These are phyloP conservation scores for Benitochromis conjunctus DNA, from an alignment of 2,113 vertebrate species.

Conservation along the genomic window DNA sequence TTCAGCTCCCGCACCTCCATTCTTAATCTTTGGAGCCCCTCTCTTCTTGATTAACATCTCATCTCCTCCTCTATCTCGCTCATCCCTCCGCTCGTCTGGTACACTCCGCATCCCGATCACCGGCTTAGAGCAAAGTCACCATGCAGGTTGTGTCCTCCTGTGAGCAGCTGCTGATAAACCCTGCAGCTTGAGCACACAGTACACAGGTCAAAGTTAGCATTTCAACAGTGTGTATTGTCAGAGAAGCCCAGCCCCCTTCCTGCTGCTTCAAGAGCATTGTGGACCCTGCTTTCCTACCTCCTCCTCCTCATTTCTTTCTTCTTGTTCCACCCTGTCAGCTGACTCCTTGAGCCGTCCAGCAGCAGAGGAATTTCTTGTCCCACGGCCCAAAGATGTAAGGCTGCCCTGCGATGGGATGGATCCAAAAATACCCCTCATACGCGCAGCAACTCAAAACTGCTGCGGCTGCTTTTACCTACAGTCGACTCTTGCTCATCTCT, in stretches of 20 bases:
- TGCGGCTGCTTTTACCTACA: not conserved
- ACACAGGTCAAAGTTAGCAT: slow-evolving; percentile 3
- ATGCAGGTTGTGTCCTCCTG: not conserved
- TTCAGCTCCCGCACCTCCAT: not conserved
- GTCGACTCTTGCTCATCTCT: slow-evolving; percentile 2
- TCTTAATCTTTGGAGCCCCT: not conserved
- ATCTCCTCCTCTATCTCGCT: not conserved
- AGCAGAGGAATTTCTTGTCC: not conserved
- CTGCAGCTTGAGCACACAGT: not conserved
- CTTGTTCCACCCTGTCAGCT: slow-evolving; percentile 1
- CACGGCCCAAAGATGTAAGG: not conserved
- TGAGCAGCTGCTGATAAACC: not conserved
- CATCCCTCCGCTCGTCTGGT: slow-evolving; percentile 26
- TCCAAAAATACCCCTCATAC: not conserved
- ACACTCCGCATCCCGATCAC: slow-evolving; percentile 40
- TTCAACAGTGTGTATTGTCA: not conserved
- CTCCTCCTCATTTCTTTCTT: slow-evolving; percentile 1
- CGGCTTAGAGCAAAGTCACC: not conserved
- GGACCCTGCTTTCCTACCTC: not conserved
- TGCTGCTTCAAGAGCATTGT: not conserved
- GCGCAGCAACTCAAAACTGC: not conserved
- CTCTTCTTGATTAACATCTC: not conserved
- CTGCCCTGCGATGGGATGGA: not conserved
- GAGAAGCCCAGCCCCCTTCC: slow-evolving; percentile 30
- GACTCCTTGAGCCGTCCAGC: slow-evolving; percentile 3